phyloP scores from a whole-genome alignment of 2,888 invertebrate genomes.

The Andrena camellia region DNA sequence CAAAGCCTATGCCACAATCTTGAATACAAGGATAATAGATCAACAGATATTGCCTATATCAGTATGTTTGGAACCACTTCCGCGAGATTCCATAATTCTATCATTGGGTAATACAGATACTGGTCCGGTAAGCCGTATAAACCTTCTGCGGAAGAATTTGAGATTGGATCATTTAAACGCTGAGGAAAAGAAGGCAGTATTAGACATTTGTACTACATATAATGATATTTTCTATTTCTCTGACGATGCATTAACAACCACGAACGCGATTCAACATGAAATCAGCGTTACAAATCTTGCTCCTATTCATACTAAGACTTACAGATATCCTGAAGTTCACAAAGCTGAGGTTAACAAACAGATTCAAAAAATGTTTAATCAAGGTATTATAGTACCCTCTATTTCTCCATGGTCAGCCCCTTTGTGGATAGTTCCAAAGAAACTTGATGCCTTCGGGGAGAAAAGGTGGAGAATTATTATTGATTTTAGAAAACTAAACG shows the following conservation, averaged over 20 bases:
- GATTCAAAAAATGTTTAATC: conserved; percentile 1
- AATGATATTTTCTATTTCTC: conserved; percentile 21
- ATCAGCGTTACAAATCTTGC: conserved; percentile 6
- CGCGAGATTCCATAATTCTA: not conserved
- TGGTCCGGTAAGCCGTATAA: not conserved
- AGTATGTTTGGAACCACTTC: conserved; percentile 9
- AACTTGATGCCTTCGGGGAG: not conserved
- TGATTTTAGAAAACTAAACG: not conserved
- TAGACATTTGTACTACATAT: not conserved
- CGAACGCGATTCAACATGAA: not conserved
- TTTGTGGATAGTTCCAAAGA: conserved; percentile 2
- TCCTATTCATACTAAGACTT: conserved; percentile 10
- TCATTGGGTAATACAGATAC: not conserved
- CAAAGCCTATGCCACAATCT: not conserved
- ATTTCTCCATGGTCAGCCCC: not conserved
- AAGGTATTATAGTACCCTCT: not conserved
- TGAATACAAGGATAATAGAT: conserved; percentile 14
- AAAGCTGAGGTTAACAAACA: conserved; percentile 10
- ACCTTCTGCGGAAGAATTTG: not conserved
- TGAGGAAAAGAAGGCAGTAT: not conserved
- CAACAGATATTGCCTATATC: conserved; percentile 6
- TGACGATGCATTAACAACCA: not conserved
- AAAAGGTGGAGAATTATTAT: conserved; percentile 15
- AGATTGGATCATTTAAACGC: conserved; percentile 13
- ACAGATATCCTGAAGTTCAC: conserved; percentile 10